These are phyloP conservation scores for Synergus umbraculus DNA, from an alignment of 2,888 invertebrate genomes.

Conservation along the genomic window DNA sequence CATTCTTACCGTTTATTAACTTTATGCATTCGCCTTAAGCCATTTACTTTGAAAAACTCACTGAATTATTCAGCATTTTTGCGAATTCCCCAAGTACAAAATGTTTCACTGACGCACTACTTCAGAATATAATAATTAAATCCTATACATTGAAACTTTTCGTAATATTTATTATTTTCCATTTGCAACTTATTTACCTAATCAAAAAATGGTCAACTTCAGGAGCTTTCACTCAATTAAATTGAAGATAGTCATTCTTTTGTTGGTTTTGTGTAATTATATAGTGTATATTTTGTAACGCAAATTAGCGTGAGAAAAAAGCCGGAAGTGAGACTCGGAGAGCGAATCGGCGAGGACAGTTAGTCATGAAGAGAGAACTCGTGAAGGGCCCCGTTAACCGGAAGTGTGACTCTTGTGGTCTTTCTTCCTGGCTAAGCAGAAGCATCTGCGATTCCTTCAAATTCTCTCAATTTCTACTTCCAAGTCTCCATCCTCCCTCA, in stretches of 20 bases:
- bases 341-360: conserved; percentile 61
- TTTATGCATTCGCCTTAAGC: conserved; percentile 19
- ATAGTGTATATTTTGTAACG: neutral
- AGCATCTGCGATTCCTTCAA: conserved; percentile 37
- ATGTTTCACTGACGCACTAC: conserved; percentile 6
- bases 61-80: conserved; percentile 15
- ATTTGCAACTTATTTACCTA: neutral
- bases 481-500: neutral
- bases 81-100: neutral
- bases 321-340: conserved; percentile 65
- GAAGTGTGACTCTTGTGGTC: conserved; percentile 58
- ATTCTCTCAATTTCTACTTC: conserved; percentile 13
- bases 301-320: conserved; percentile 31
- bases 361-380: conserved; percentile 52
- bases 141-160: too few relatives aligned
- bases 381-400: conserved; percentile 61
- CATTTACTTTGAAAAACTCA: conserved; percentile 10
- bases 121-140: too few relatives aligned
- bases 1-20: conserved; percentile 25
- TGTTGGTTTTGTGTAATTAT: conserved; percentile 5
- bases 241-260: neutral
- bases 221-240: neutral
- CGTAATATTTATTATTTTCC: neutral
- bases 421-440: conserved; percentile 51
- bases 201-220: neutral